Base-by-base conservation (phyloP, 2,797 vertebrate species). In the Premnoplex brunnescens region DNA sequence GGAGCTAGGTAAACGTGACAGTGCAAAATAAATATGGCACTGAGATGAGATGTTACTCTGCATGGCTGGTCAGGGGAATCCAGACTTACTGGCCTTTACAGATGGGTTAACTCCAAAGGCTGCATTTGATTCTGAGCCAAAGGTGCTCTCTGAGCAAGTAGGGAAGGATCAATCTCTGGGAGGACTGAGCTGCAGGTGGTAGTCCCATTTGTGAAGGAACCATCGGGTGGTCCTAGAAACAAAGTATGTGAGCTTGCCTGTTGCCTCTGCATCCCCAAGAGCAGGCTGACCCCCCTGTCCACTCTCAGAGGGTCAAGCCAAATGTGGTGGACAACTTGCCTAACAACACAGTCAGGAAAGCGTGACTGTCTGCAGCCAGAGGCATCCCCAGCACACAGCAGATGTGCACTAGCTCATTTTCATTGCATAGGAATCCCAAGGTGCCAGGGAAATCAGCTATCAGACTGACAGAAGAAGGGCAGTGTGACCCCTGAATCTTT, bases 1-100 rank as follows among this genome's bases (percentile, higher is more conserved):
- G 93, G 63, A 93, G 63, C 41, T 81, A 56, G 68, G 71, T 79
- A 91, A 86, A 94, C 87, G 71, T 82, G 86, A 85, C 93, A 95
- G 85, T 55, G 32, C 37, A 92, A 88, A 95, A 93, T 89, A 64
- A 94, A 94, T 91, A 67, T 1, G 28, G 83, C 80, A 88, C 86
- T 63, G 79, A 92, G 69, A 87, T 62, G 85, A 93, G 73, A 84
- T 64, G 85, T 60, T 86, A 58, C 72, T 83, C 51, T 84, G 93
- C 79, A 80, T 52, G 80, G 63, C 83, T 85, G 79, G 89, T 54
- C 78, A 83, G 80, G 68, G 74, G 79, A 93, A 88, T 89, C 81
- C 64, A 85, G 58, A 73, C 67, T 88, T 64, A 74, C 71, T 54
- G 78, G 62, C 81, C 87, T 39, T 67, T 83, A 89, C n/a, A 83